Conservation (phyloP, 2,888 invertebrate genomes). For the Ectobius pallidus region DNA sequence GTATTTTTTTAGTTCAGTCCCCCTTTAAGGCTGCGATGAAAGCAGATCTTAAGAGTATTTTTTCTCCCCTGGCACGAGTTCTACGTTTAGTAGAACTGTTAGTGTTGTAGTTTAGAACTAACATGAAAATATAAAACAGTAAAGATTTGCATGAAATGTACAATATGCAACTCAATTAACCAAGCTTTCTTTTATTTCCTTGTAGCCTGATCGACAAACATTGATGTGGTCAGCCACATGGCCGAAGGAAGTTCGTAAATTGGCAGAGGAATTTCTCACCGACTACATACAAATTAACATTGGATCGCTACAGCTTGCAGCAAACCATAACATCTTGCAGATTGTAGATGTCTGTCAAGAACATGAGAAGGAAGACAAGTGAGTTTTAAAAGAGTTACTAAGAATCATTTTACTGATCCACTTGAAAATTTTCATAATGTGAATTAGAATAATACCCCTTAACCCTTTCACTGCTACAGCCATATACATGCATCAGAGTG, state of each 20-base stretch:
- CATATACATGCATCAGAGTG: too few species aligned
- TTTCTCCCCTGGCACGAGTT: too few species aligned
- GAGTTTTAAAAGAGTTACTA: conserved; percentile 45
- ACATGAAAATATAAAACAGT: too few species aligned
- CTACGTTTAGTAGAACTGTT: too few species aligned
- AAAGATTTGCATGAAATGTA: neutral
- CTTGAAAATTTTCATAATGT: neutral
- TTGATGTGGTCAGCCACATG: conserved; percentile 99
- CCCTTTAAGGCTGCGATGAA: too few species aligned
- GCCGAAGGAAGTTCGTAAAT: conserved; percentile 92
- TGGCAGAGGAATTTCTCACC: conserved; percentile 91
- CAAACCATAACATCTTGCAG: conserved; percentile 96
- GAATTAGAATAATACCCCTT: too few species aligned
- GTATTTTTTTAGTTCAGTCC: too few species aligned
- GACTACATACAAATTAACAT: conserved; percentile 92
- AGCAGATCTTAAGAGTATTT: too few species aligned
- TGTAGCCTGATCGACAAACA: conserved; percentile 88
- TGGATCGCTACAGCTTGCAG: conserved; percentile 85
- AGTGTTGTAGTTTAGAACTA: too few species aligned
- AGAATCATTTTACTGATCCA: neutral
- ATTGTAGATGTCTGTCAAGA: conserved; percentile 92
- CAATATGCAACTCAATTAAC: neutral
- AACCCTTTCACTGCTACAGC: too few species aligned
- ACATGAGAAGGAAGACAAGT: conserved; percentile 78
- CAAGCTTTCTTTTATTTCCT: neutral